Base-by-base conservation (phyloP, 2,113 vertebrate genomes). In the Centropristis striata region DNA sequence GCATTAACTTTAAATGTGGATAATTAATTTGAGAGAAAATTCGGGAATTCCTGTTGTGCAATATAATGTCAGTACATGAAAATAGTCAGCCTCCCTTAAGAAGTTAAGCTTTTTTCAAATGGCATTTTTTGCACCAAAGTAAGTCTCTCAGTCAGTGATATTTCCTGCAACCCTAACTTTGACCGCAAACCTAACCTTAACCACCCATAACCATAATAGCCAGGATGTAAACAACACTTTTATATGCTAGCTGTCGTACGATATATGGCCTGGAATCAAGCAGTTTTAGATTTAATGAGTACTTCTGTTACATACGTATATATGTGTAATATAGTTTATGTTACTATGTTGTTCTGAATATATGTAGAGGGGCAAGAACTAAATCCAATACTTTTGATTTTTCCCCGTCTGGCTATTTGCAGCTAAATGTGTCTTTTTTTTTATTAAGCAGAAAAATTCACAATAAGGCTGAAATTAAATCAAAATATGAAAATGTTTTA, bases 21-120 rank as follows among this genome's bases (percentile, higher is more conserved):
- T 54, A 5, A 68, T 49, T 68, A 4, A 64, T 64, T 59, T 69
- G 4, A 13, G 28, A 46, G 21, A 55, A n/a, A 75, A 61, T 57
- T 10, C 41, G 32, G 14, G 28, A 20, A 55, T 49, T 59, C 36
- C 32, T 2, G 6, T 44, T 13, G 5, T 20, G 25, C 58, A 23
- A 44, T 49, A n/a, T 53, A 53, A 47, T 70, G 8, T 51, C 10
- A 54, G 41, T 27, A 36, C 15, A 42, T 63, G 15, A n/a, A 42
- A 13, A 49, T 28, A 49, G 15, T 20, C 21, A 21, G 5, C 18
- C 9, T 25, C 20, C 15, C 10, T 23, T 1, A 65, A 46, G 50
- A 49, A 8, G 11, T 7, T 9, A 39, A 23, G 9, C 11, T 67
- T 53, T 68, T 16, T 51, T 16, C 2, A 16, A 66, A 67, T 8